Evolutionary conservation across 2,113 vertebrate genomes (phyloP).

Genomic region (Apaloderma vittatum): DNA sequence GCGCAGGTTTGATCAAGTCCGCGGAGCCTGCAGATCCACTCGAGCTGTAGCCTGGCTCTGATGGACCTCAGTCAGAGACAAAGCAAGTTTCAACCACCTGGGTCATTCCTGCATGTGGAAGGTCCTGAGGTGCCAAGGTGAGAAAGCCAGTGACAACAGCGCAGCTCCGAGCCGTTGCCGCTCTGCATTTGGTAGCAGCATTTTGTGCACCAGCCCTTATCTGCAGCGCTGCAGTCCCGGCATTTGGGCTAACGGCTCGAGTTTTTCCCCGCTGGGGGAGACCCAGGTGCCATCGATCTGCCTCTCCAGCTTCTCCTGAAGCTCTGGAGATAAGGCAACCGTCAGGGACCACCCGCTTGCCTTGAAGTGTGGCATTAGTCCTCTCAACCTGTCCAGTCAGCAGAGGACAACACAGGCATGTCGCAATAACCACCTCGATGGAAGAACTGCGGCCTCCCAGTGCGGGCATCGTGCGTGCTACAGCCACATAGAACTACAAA

Average conservation of each 20-base stretch:
- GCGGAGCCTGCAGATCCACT: not conserved
- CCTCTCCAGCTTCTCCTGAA: not conserved
- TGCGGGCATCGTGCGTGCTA: accelerated
- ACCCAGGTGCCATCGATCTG: not conserved
- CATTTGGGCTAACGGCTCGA: not conserved
- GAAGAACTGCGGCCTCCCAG: not conserved
- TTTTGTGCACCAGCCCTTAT: not conserved
- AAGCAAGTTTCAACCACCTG: not conserved
- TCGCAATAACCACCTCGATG: not conserved
- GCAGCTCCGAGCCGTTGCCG: not conserved
- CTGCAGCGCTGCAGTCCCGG: constrained; percentile 14
- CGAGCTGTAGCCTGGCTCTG: not conserved
- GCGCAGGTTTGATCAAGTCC: not conserved
- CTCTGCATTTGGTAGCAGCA: not conserved
- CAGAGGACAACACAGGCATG: not conserved
- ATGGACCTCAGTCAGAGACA: not conserved
- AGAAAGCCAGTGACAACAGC: not conserved
- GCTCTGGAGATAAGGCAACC: constrained; percentile 34
- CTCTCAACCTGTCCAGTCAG: not conserved
- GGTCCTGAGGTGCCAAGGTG: not conserved
- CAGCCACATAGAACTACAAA: not conserved
- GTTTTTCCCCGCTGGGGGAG: not conserved
- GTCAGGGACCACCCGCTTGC: not conserved
- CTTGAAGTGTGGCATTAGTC: not conserved
- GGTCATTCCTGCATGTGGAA: not conserved